Evolutionary conservation across 2,888 invertebrate genomes (phyloP).

Genomic region (Nebria salina): DNA sequence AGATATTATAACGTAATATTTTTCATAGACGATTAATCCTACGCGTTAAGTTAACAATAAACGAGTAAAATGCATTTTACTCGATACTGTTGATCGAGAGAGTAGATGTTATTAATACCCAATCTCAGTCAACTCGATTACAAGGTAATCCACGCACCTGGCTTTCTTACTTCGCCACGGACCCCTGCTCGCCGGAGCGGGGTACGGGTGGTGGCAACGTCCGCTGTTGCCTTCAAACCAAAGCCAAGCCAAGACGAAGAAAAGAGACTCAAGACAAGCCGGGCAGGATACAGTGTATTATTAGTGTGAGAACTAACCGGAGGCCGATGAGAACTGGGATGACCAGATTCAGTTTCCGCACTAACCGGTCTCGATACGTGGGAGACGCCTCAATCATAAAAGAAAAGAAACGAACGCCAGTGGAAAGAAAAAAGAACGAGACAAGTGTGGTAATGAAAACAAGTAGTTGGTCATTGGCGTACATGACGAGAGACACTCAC

Average conservation of each 20-base stretch:
- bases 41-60: background rate
- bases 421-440: background rate
- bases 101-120: constrained; percentile 14
- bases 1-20: too few relatives aligned
- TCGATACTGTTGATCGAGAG: background rate
- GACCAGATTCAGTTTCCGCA: constrained; percentile 48
- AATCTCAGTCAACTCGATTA: background rate
- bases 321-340: constrained; percentile 46
- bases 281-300: constrained; percentile 44
- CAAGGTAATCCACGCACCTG: constrained; percentile 16
- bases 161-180: background rate
- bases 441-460: constrained; percentile 29
- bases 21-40: too few relatives aligned
- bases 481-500: background rate
- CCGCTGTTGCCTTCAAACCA: constrained; percentile 15
- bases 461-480: constrained; percentile 26
- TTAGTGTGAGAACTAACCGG: constrained; percentile 47
- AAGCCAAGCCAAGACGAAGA: background rate
- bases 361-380: constrained; percentile 45
- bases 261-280: background rate
- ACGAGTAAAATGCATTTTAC: background rate
- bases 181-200: background rate
- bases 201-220: constrained; percentile 24
- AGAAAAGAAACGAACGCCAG: constrained; percentile 12
- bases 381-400: constrained; percentile 39